Base-by-base conservation (phyloP, 2,888 invertebrate genomes). In the Pyrrhia umbra region DNA sequence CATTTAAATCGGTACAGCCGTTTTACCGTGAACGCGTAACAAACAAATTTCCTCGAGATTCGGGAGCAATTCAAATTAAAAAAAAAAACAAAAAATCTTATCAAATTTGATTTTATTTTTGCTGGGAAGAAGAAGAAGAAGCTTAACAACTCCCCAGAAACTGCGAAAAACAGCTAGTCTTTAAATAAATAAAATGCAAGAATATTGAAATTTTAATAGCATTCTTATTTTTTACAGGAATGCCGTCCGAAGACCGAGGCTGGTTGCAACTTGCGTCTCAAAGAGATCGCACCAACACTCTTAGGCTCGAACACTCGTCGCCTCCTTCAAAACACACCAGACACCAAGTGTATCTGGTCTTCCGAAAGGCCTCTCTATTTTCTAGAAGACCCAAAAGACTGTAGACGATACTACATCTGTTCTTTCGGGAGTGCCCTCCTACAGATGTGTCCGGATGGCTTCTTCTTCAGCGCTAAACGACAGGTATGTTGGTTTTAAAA, bases 351-450 rank as follows among this genome's bases (percentile, higher is more conserved):
- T n/a, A 10, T 1, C 1, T 15, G 6, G 6, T 27, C 20, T 9
- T 6, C 30, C 4, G 13, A 30, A 5, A 6, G 46, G 6, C 15
- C 18, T 15, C 0, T 64, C 18, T 55, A 42, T 37, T 27, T 47
- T 5, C 15, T 30, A 20, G 42, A 51, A 6, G 68, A 73, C 1
- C 23, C 18, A 0, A 16, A 21, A 18, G 56, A 69, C 6, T 77
- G 78, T 13, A 49, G 2, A 0, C 25, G 18, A 13, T 77, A 77
- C 13, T 69, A 61, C 8, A 2, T 67, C 0, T 77, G 76, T 40
- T 30, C 40, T 30, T 62, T 51, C 0, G 75, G 75, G 0, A 39
- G 6, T 0, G 8, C 27, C 0, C 13, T 25, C 0, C 40, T 9
- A 4, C 4, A 10, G 1, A 13, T 10, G 1, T 77, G 78, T 25